phyloP scores from a whole-genome alignment of 2,888 invertebrate species.

The Drosophila planitibia region DNA sequence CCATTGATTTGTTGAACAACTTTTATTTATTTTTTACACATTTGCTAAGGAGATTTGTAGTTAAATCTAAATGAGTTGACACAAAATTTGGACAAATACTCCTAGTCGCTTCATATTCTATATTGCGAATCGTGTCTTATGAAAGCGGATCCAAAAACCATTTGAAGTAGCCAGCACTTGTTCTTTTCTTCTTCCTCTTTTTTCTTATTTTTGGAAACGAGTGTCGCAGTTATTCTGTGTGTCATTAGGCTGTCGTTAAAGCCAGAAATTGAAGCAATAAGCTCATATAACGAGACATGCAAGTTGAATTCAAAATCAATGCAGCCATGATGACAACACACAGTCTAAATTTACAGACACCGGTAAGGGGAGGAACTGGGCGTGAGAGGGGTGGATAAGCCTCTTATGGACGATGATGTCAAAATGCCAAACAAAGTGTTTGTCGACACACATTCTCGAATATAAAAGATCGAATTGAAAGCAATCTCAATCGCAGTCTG shows the following conservation, averaged over 20 bases:
- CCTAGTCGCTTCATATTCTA: slow-evolving; percentile 33
- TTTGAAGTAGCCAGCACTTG: neutral
- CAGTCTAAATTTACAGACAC: slow-evolving; percentile 12
- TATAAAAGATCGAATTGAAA: slow-evolving; percentile 57
- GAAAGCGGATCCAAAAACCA: slow-evolving; percentile 68
- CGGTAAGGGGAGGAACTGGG: too few relatives aligned
- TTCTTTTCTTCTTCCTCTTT: slow-evolving; percentile 18
- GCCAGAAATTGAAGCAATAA: slow-evolving; percentile 64
- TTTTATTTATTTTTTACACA: neutral
- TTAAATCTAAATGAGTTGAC: slow-evolving; percentile 17
- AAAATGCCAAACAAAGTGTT: slow-evolving; percentile 29
- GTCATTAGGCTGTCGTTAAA: slow-evolving; percentile 63
- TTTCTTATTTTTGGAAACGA: slow-evolving; percentile 21
- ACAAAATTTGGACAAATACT: slow-evolving; percentile 20
- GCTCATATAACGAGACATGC: slow-evolving; percentile 56
- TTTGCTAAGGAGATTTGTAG: neutral
- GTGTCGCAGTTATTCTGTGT: slow-evolving; percentile 28
- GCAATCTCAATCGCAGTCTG: slow-evolving; percentile 52
- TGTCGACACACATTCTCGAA: slow-evolving; percentile 15
- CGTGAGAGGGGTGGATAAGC: slow-evolving; percentile 28
- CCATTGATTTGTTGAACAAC: neutral
- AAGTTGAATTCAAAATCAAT: slow-evolving; percentile 59
- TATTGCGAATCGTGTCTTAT: slow-evolving; percentile 12
- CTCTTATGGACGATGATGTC: slow-evolving; percentile 45
- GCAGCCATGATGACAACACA: slow-evolving; percentile 9